Evolutionary conservation across 2,888 invertebrate species (phyloP), one percentile per base, ranked within the genome.

Genomic region (Celastrina argiolus): DNA sequence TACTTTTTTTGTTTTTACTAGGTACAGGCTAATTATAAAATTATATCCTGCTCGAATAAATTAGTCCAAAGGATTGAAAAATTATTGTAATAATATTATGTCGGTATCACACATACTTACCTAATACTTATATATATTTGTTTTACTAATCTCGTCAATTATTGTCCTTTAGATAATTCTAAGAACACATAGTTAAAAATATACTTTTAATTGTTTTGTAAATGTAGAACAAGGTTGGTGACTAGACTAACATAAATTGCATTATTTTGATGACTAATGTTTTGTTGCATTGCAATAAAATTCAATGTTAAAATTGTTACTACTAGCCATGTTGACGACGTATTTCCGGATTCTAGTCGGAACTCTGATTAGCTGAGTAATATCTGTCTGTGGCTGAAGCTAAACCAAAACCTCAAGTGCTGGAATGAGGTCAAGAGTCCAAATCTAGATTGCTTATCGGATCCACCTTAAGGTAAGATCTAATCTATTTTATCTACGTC

Each of bases 201-300:
- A 51, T 22, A 51, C 22, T 51, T 51, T 82, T 82, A 82, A 84
- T 84, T 85, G 81, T 83, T 82, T 84, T 85, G 81, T 82, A 76
- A 82, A 87, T 85, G 81, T 85, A 69, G 87, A 83, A 82, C 87
- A 87, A 88, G 88, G 88, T 83, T 81, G 81, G 77, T 81, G 80
- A 84, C 81, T 84, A 82, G 82, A 83, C 78, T 84, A 80, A 83
- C 79, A 84, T 82, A 82, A 80, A 83, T 83, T 84, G 84, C 78
- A 79, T 78, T 76, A 66, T 63, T 36, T 65, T 31, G 58, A 58
- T 58, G 36, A 65, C 41, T 58, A 56, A 39, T 65, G 18, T 65
- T 56, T 59, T 34, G 31, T 18, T 59, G 34, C 31, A 59, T 16
- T 36, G 36, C 18, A 59, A 34, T 59, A 18, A 34, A 36, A 31